Percentiles rank a stretch among this genome's conserved stretches.
Evolutionary conservation across 2,888 invertebrate genomes (phyloP).

Genomic region (Heliconius hortense): DNA sequence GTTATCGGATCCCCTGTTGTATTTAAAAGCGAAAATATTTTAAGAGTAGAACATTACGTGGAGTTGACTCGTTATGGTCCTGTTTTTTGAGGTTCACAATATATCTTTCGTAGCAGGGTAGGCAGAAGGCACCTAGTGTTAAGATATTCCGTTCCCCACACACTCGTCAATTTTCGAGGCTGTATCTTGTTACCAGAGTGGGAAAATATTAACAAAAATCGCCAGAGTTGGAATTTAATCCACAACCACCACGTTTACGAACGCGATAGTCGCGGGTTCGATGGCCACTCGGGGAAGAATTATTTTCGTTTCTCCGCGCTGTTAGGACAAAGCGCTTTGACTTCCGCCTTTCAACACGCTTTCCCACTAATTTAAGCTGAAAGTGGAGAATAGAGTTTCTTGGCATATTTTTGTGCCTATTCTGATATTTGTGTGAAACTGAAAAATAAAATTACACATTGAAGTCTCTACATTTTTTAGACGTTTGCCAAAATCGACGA

Average conservation of each 20-base stretch:
- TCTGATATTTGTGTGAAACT: background rate
- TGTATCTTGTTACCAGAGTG: too few species aligned
- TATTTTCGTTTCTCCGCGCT: too few species aligned
- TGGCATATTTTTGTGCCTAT: background rate
- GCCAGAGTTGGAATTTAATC: too few species aligned
- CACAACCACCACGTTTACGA: too few species aligned
- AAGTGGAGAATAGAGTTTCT: background rate
- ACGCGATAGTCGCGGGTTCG: too few species aligned
- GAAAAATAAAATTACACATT: background rate
- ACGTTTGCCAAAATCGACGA: constrained; percentile 60
- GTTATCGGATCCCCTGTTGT: constrained; percentile 65
- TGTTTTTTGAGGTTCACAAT: background rate
- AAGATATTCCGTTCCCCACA: too few species aligned
- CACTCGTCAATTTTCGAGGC: too few species aligned
- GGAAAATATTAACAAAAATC: too few species aligned
- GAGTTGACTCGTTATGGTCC: constrained; percentile 44
- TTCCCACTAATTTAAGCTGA: too few species aligned
- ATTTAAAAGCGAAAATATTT: constrained; percentile 69
- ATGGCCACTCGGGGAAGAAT: too few species aligned
- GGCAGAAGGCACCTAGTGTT: background rate
- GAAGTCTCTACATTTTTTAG: constrained; percentile 45
- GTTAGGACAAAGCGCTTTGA: too few species aligned
- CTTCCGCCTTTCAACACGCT: too few species aligned
- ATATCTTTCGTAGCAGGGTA: background rate
- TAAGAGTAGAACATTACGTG: constrained; percentile 45